Conservation (phyloP, 1,140 invertebrate genomes). For the Cardiocondyla obscurior region DNA sequence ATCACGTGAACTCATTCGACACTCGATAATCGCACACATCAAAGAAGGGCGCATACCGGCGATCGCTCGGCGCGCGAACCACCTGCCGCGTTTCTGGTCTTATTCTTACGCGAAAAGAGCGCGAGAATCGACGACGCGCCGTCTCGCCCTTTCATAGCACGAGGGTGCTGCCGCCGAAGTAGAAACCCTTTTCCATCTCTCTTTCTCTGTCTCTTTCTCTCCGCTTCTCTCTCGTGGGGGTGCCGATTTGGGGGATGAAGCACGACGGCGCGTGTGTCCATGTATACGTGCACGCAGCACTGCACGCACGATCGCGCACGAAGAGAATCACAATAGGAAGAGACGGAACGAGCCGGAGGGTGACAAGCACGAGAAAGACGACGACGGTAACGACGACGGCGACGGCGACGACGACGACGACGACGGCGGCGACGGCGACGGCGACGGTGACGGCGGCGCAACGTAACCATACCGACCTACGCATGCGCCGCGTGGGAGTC, state of each 20-base stretch:
- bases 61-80: constrained; percentile 19
- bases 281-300: constrained; percentile 10
- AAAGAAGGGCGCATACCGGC: constrained; percentile 38
- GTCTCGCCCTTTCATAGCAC: constrained; percentile 1
- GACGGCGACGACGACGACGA: constrained; percentile 30
- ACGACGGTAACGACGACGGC: constrained; percentile 25
- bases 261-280: constrained; percentile 66
- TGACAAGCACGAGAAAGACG: constrained; percentile 23
- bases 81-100: constrained; percentile 31
- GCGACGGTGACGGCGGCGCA: constrained; percentile 78
- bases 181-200: neutral
- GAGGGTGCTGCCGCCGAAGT: neutral
- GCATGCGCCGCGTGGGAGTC: constrained; percentile 79
- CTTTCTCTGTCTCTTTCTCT: neutral
- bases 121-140: neutral
- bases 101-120: constrained; percentile 38
- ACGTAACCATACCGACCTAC: constrained; percentile 70
- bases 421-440: constrained; percentile 38
- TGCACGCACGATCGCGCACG: constrained; percentile 1
- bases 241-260: constrained; percentile 79
- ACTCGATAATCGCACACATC: constrained; percentile 42
- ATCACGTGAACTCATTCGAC: constrained; percentile 56
- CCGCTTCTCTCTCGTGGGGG: constrained; percentile 38
- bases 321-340: neutral
- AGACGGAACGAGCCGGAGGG: constrained; percentile 10